Base-by-base conservation (phyloP, 2,888 invertebrate genomes). In the Eristalis tenax region DNA sequence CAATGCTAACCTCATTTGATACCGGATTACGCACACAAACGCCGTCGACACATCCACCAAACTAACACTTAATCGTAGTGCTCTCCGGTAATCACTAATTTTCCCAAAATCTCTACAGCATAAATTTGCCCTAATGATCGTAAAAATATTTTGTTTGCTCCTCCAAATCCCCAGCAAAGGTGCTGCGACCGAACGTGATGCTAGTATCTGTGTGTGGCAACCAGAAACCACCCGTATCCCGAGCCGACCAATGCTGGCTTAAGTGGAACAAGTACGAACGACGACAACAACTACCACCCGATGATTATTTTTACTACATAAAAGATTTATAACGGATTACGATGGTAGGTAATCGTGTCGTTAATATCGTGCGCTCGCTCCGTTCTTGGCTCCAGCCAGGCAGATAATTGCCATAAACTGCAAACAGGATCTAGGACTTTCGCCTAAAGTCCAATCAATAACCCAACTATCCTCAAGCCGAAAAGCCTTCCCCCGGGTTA, bases 291-390 rank as follows among this genome's bases (percentile, higher is more conserved):
- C 74, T 78, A 82, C 73, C 66, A 75, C 65, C 65, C 68, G 68
- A 75, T 76, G 74, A 76, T 79, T 57, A 76, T 85, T 85, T 81
- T 70, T 68, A 78, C 64, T 70, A 50, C 77, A 63, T 43, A 63
- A 78, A 86, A 78, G 74, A 78, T 82, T 86, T 86, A 86, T 71
- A 86, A 65, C 23, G 75, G 82, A 82, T 86, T 86, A 86, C 71
- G 66, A 61, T 75, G 38, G 65, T 70, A 77, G 73, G 77, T 82
- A 78, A 77, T 70, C 69, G 77, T 65, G 40, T 65, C 74, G 69
- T 73, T 82, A 70, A 82, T 78, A 70, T 70, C 73, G 65, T 61
- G 32, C 22, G 63, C 59, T 50, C 38, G n/a, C 35, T 32, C n/a
- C 5, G 43, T n/a, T n/a, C 43, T 13, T 10, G 57, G 57, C 63